phyloP scores from a whole-genome alignment of 2,113 vertebrate species.

The rat (Rattus norvegicus) region DNA sequence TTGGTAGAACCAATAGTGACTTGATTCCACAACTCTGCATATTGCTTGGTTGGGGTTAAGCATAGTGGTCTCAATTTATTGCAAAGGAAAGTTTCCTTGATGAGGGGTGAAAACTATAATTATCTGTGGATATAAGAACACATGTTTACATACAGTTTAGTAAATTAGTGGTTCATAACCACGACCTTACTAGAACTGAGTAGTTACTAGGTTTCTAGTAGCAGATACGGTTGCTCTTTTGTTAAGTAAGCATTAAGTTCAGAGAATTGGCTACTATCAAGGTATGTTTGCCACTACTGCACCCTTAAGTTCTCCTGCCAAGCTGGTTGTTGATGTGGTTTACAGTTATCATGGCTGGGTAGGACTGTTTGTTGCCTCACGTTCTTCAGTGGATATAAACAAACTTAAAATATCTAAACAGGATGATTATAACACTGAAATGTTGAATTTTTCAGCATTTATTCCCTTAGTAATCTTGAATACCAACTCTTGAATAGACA shows the following conservation, averaged over 20 bases:
- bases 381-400: constrained; percentile 4
- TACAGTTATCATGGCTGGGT: background rate
- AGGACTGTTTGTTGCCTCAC: background rate
- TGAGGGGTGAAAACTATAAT: background rate
- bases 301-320: background rate
- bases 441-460: background rate
- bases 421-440: background rate
- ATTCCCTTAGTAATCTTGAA: constrained; percentile 31
- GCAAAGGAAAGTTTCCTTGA: background rate
- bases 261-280: background rate
- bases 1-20: background rate
- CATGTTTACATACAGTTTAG: background rate
- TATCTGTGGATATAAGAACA: background rate
- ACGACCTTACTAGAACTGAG: background rate
- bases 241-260: background rate
- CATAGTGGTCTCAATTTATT: background rate
- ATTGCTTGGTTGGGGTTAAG: background rate
- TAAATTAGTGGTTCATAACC: background rate
- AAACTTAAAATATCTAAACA: background rate
- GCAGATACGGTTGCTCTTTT: background rate
- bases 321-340: background rate
- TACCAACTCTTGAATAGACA: background rate
- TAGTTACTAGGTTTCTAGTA: background rate
- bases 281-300: background rate
- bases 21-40: background rate